Conservation (phyloP, 2,797 vertebrate genomes). For the Triplophysa bombifrons region DNA sequence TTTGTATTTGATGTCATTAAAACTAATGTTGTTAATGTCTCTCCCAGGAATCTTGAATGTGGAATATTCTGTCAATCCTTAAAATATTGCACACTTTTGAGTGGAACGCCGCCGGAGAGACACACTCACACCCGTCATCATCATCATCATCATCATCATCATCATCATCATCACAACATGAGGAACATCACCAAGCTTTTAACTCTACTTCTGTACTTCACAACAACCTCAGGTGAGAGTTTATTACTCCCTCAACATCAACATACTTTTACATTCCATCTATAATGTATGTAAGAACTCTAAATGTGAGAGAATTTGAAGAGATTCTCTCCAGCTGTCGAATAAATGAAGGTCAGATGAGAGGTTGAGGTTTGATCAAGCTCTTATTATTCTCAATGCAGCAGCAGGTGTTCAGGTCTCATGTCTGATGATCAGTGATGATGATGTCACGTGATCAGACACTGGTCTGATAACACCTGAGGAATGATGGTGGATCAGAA, state of each 20-base stretch:
- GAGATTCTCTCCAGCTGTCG: no score
- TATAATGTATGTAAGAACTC: no score
- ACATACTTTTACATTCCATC: not conserved
- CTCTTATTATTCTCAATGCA: no score
- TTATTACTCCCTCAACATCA: not conserved
- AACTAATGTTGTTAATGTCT: conserved; percentile 26
- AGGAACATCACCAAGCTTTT: conserved; percentile 52
- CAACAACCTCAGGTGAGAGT: conserved; percentile 68
- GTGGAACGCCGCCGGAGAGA: conserved; percentile 48
- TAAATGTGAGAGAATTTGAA: no score
- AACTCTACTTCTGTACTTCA: conserved; percentile 63
- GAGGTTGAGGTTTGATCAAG: no score
- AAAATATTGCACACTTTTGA: conserved; percentile 21
- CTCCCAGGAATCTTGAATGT: conserved; percentile 62
- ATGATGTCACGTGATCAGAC: no score
- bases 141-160: no score
- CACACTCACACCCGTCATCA: conserved; percentile 20
- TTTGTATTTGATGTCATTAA: not conserved
- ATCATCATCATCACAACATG: conserved; percentile 61
- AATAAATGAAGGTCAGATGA: no score
- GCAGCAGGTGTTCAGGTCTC: no score
- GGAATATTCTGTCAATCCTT: conserved; percentile 36
- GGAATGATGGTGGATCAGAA: no score
- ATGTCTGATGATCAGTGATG: no score
- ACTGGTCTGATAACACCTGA: no score